Evolutionary conservation across 2,888 invertebrate species (phyloP).

Genomic region (Anodontia alba): DNA sequence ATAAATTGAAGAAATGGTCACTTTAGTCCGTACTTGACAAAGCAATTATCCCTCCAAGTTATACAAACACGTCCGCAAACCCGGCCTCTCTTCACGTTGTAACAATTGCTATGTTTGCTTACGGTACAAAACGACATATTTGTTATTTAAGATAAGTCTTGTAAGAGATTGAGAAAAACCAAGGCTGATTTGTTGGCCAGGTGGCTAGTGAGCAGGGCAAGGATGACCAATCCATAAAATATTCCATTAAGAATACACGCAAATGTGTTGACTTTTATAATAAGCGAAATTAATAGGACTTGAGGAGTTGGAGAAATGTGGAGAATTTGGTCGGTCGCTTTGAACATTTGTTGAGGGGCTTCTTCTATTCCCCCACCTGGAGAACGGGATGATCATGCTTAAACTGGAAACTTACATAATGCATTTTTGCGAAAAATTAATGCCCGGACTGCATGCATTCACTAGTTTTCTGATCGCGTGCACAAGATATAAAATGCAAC

Average conservation of each 20-base stretch:
- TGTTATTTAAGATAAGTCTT: neutral
- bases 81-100: neutral
- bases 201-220: neutral
- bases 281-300: neutral
- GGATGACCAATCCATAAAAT: neutral
- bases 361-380: neutral
- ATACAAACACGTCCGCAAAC: constrained; percentile 3
- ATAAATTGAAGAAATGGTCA: constrained; percentile 6
- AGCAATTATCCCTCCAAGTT: constrained; percentile 4
- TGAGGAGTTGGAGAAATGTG: neutral
- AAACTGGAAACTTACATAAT: too few species aligned
- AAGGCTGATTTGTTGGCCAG: neutral
- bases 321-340: neutral
- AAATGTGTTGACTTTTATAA: constrained; percentile 7
- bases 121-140: neutral
- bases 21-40: constrained; percentile 1
- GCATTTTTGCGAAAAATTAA: too few species aligned
- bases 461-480: too few species aligned
- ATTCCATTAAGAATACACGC: neutral
- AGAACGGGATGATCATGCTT: too few species aligned
- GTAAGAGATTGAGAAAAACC: neutral
- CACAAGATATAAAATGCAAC: too few species aligned
- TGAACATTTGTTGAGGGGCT: neutral
- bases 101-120: neutral
- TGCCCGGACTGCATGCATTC: too few species aligned